Evolutionary conservation across 1,140 invertebrate genomes (phyloP), one percentile per base, ranked within the genome.

Genomic region (Drosophila subpulchrella): DNA sequence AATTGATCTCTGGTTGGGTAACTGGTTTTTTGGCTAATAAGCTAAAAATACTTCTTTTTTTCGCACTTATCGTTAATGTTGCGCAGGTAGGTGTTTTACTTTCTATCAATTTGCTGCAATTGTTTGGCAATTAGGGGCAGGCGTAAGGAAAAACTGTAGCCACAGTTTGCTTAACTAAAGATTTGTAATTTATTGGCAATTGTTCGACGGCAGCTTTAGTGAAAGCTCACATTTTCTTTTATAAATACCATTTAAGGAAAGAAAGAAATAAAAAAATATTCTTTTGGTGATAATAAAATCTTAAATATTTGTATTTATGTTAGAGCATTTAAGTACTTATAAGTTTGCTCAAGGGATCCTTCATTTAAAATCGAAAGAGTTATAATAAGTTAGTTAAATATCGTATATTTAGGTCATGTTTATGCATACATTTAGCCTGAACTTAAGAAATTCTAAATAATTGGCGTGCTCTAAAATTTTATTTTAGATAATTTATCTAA

Each of bases 61-160:
- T 32, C 7, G 27, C 47, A 67, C 46, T 59, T 77, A 75, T 86
- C 57, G 75, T 76, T 88, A 61, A 50, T 57, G 72, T 82, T 79
- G 73, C 79, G 75, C 70, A 72, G 42, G 74, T 70, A 39, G 24
- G 44, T 82, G 59, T 81, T 73, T 88, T 80, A 80, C 84, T 89
- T 88, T 88, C 85, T 89, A 89, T 76, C 84, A 89, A 89, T 89
- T 89, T 89, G 68, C 59, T 41, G 77, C 74, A 41, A 78, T 89
- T 89, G 84, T 89, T 65, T 50, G 79, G 41, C 83, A 82, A 76
- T 88, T 86, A 79, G 75, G 47, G 68, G 63, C 59, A 44, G 42
- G n/a, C 7, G 7, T 27, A 38, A 42, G 39, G 55, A 44, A 62
- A 50, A 17, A 38, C 60, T 41, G 41, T 12, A 42, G 17, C 30